Evolutionary conservation across 2,888 invertebrate species (phyloP).

Genomic region (Perizoma affinitatum): DNA sequence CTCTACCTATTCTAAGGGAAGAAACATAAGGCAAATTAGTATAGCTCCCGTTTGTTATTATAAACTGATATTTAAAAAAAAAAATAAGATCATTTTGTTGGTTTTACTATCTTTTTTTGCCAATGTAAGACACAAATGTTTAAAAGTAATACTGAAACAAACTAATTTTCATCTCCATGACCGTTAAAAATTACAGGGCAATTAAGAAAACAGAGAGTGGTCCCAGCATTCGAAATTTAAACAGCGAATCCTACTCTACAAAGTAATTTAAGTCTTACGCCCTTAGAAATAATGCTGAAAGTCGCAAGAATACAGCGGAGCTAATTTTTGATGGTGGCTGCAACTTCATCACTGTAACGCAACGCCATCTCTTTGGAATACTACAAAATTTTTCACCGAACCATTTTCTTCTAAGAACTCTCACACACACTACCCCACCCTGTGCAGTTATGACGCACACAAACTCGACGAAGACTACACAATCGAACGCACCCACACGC

Average conservation of each 20-base stretch:
- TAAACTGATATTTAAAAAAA: no score
- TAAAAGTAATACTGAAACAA: constrained; percentile 26
- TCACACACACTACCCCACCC: constrained; percentile 54
- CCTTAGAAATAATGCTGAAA: constrained; percentile 37
- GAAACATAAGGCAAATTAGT: no score
- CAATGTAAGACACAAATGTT: constrained; percentile 20
- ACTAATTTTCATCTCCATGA: constrained; percentile 36
- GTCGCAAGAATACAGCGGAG: constrained; percentile 42
- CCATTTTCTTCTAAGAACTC: constrained; percentile 82
- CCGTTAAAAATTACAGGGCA: constrained; percentile 38
- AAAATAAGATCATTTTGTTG: not conserved
- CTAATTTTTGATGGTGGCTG: constrained; percentile 70
- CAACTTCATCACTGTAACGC: constrained; percentile 59
- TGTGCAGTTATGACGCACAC: constrained; percentile 57
- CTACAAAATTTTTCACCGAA: constrained; percentile 80
- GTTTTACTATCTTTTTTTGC: constrained; percentile 9
- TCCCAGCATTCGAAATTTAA: constrained; percentile 45
- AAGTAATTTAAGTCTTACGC: constrained; percentile 41
- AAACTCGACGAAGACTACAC: constrained; percentile 52
- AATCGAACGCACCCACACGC: constrained; percentile 82
- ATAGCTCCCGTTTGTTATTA: no score
- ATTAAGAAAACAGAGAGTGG: constrained; percentile 41
- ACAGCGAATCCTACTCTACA: constrained; percentile 23
- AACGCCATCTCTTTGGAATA: constrained; percentile 81
- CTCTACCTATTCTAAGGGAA: no score